Base-by-base conservation (phyloP, 2,797 vertebrate genomes). In the Ispidina lecontei region DNA sequence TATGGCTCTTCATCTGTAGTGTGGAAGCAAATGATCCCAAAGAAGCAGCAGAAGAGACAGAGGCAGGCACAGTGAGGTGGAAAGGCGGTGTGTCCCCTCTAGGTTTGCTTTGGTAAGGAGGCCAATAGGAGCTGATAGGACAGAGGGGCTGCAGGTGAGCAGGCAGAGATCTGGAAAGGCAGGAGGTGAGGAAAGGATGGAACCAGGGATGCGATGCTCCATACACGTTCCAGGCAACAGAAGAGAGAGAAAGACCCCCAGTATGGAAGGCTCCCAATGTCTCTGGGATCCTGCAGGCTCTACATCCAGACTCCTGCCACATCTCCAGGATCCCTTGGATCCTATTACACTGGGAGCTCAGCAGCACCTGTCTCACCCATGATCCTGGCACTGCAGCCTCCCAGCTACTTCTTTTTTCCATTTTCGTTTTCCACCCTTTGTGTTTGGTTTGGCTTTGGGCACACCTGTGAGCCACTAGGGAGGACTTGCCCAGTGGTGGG, bases 41-140 rank as follows among this genome's bases (percentile, higher is more conserved):
- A 87, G 58, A 81, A 87, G 74, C 64, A 93, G 46, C 33, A 72
- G 22, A 69, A 79, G 88, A 80, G 68, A 37, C 55, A 79, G 81
- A 74, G 94, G 86, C 76, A 95, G 94, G 91, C 93, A 95, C 92
- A 75, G 63, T 91, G 93, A 37, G 74, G 86, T 7, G 8, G 86
- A 81, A 69, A 81, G 88, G 80, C 7, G 9, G 33, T 0, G 10
- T 20, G 84, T 90, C 63, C 71, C 55, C 37, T 81, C 80, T 14
- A 15, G 74, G 26, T 35, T 65, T 25, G 64, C 87, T 95, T 95
- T 95, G 93, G 93, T 93, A 89, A 89, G 68, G 69, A 70, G 62
- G 83, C 37, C 8, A n/a, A 71, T n/a, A 67, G 68, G 59, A 80
- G 20, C 47, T 26, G 12, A 78, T 63, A 84, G 93, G 67, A 83